phyloP scores from a whole-genome alignment of 2,113 vertebrate species.

The Otolemur garnettii region DNA sequence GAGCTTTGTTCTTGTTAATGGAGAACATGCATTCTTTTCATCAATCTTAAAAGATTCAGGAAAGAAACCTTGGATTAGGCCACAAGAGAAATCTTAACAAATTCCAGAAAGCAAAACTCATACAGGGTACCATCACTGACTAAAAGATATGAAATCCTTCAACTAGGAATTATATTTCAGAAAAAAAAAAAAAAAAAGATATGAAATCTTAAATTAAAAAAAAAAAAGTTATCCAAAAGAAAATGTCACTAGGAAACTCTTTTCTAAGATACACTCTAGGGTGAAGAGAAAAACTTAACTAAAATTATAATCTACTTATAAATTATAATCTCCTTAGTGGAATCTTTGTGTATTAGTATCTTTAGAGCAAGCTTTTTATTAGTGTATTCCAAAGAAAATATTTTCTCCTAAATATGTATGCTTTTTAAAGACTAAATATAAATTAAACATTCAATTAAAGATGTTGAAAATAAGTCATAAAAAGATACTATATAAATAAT shows the following conservation, averaged over 20 bases:
- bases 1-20: not conserved
- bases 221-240: not conserved
- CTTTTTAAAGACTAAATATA: not conserved
- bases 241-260: not conserved
- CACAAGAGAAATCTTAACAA: not conserved
- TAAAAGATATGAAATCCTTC: constrained; percentile 18
- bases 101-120: constrained; percentile 15
- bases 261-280: not conserved
- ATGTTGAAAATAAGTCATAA: not conserved
- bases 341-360: not conserved
- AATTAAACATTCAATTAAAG: not conserved
- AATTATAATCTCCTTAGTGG: not conserved
- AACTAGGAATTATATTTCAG: too few relatives aligned
- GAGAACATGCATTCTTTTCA: not conserved
- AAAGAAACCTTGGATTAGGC: not conserved
- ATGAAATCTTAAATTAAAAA: not conserved
- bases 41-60: not conserved
- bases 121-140: not conserved
- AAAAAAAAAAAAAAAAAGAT: too few relatives aligned
- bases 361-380: not conserved
- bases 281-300: not conserved
- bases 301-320: not conserved
- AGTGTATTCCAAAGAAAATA: constrained; percentile 2
- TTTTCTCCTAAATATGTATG: not conserved
- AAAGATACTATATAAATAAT: constrained; percentile 1